Conservation (phyloP, 1,140 invertebrate species). For the Cydia strobilella region DNA sequence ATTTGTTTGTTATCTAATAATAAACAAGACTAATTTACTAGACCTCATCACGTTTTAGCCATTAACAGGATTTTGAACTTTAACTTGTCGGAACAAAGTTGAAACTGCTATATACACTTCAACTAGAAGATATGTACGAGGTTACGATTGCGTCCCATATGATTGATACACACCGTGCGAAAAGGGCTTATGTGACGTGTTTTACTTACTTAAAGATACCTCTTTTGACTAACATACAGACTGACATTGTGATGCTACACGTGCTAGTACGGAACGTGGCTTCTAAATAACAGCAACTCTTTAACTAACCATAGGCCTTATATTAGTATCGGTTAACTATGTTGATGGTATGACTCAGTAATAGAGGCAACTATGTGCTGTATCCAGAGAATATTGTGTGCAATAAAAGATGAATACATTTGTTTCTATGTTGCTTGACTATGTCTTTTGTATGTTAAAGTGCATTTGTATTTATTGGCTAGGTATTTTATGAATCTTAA, state of each 20-base stretch:
- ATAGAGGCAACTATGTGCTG: slow-evolving; percentile 3
- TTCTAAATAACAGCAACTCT: no score
- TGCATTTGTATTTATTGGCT: no score
- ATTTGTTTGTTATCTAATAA: background rate
- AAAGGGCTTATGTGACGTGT: background rate
- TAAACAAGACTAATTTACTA: background rate
- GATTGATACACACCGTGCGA: background rate
- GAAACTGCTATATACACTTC: background rate
- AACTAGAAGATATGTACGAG: background rate
- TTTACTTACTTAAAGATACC: background rate
- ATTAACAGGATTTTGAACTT: background rate
- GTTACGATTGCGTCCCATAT: background rate
- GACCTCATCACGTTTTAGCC: background rate
- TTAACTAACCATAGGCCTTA: no score
- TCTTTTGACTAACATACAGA: background rate
- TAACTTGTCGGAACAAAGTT: background rate
- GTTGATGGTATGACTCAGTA: background rate
- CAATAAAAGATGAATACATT: background rate
- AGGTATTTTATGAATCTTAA: no score
- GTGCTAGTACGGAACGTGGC: background rate
- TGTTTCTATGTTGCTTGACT: background rate
- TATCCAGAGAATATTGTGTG: background rate
- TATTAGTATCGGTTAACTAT: background rate
- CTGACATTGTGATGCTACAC: background rate
- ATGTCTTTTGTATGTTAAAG: background rate